These are phyloP conservation scores for Chrysomallon squamiferum DNA, from an alignment of 1,140 invertebrate species.

Conservation along the genomic window DNA sequence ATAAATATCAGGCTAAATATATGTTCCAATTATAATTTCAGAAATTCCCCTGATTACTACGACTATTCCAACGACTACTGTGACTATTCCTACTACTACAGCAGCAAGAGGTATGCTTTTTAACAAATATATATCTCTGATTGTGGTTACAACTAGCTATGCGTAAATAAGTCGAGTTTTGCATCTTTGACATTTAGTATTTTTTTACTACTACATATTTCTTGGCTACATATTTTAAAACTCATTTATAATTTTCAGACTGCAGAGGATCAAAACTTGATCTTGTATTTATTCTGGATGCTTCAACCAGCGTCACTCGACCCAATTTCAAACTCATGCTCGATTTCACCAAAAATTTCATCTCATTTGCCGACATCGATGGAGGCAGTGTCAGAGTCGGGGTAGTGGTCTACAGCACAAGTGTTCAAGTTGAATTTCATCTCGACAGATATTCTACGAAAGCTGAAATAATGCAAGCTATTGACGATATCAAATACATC, in stretches of 20 bases:
- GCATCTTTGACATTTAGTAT: no score
- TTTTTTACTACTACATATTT: no score
- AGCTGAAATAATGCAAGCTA: conserved; percentile 21
- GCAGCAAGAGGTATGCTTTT: no score
- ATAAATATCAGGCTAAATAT: no score
- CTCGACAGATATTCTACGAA: conserved; percentile 30
- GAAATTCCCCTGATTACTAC: no score
- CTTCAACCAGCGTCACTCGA: conserved; percentile 47
- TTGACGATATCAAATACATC: conserved; percentile 33
- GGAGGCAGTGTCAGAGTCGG: conserved; percentile 31
- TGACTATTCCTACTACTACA: no score
- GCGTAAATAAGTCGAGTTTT: no score
- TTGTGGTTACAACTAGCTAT: no score
- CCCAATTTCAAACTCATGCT: conserved; percentile 42
- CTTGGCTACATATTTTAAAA: no score
- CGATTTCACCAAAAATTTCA: conserved; percentile 40
- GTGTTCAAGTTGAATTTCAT: conserved; percentile 25
- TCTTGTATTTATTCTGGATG: conserved; percentile 48
- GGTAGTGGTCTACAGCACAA: conserved; percentile 38
- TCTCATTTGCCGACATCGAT: conserved; percentile 34
- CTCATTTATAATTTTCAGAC: conserved; percentile 16
- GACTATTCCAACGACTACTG: no score
- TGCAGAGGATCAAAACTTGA: conserved; percentile 30
- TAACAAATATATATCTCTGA: no score
- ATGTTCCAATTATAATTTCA: no score